Percentiles rank a stretch among this genome's conserved stretches.
Conservation (phyloP, 2,113 vertebrate genomes). For the Noturus placidus region DNA sequence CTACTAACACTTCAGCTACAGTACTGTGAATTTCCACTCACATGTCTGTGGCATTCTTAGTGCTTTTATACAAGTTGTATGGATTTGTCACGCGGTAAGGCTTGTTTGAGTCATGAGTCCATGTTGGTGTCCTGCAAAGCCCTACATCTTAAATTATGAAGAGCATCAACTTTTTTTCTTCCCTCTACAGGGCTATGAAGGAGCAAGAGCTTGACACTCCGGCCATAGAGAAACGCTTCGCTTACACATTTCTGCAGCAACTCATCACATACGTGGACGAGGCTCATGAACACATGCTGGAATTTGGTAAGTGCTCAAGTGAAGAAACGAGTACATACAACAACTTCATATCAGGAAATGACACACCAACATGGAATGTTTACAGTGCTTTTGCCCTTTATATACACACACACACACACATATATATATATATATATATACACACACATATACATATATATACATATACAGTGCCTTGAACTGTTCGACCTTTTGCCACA, state of each 20-base stretch:
- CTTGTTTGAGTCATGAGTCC: not conserved
- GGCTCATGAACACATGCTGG: conserved; percentile 90
- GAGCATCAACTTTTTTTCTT: not conserved
- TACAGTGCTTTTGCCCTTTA: not conserved
- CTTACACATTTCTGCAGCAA: conserved; percentile 92
- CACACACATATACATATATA: too few relatives aligned
- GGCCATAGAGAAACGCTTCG: conserved; percentile 94
- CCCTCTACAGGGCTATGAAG: conserved; percentile 79
- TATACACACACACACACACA: too few relatives aligned
- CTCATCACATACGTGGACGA: conserved; percentile 91
- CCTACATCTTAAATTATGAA: not conserved
- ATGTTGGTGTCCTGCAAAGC: not conserved
- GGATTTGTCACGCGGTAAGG: not conserved
- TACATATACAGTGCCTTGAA: too few relatives aligned
- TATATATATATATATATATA: too few relatives aligned
- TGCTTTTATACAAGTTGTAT: not conserved
- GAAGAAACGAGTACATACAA: not conserved
- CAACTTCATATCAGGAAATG: not conserved
- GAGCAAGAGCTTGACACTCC: conserved; percentile 90
- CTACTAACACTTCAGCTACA: too few relatives aligned
- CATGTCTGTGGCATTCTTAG: not conserved
- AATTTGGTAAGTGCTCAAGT: conserved; percentile 77
- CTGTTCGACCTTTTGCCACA: too few relatives aligned
- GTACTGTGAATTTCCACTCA: too few relatives aligned
- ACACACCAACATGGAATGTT: not conserved